These are phyloP conservation scores for Drosophila mercatorum DNA, from an alignment of 2,888 invertebrate species.

Conservation along the genomic window DNA sequence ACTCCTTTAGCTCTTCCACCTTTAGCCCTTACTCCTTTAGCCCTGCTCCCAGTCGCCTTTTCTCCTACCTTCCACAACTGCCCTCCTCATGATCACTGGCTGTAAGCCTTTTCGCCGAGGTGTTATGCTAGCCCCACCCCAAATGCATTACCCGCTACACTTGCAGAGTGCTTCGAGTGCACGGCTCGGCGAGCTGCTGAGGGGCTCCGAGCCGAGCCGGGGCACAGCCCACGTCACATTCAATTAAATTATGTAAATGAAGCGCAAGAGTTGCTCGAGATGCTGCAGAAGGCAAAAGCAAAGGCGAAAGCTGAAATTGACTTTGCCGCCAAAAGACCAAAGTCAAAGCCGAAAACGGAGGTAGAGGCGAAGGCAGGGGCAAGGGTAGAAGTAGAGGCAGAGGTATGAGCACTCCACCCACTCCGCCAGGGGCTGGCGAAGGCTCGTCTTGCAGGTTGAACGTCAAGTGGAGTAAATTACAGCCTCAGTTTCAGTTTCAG, in stretches of 20 bases:
- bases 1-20: no score
- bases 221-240: slow-evolving; percentile 70
- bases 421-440: slow-evolving; percentile 43
- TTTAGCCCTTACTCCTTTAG: no score
- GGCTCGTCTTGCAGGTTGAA: slow-evolving; percentile 47
- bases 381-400: not conserved
- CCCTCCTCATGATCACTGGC: slow-evolving; percentile 7
- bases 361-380: not conserved
- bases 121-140: slow-evolving; percentile 66
- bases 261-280: slow-evolving; percentile 67
- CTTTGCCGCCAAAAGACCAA: slow-evolving; percentile 22
- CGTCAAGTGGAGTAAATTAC: slow-evolving; percentile 69
- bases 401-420: slow-evolving; percentile 66
- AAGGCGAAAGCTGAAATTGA: slow-evolving; percentile 8
- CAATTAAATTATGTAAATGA: slow-evolving; percentile 83
- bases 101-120: slow-evolving; percentile 33
- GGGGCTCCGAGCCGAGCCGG: slow-evolving; percentile 3
- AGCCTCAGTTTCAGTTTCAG: slow-evolving; percentile 31
- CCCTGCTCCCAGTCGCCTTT: not conserved
- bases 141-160: slow-evolving; percentile 73
- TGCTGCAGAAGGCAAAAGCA: slow-evolving; percentile 23
- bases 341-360: slow-evolving; percentile 19
- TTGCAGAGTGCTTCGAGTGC: slow-evolving; percentile 41
- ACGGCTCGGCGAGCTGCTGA: not conserved
- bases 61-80: not conserved